A percentile compares a stretch with the other conserved stretches of the same genome.
Conservation (phyloP, 2,797 vertebrate species). For the Tachyglossus aculeatus region DNA sequence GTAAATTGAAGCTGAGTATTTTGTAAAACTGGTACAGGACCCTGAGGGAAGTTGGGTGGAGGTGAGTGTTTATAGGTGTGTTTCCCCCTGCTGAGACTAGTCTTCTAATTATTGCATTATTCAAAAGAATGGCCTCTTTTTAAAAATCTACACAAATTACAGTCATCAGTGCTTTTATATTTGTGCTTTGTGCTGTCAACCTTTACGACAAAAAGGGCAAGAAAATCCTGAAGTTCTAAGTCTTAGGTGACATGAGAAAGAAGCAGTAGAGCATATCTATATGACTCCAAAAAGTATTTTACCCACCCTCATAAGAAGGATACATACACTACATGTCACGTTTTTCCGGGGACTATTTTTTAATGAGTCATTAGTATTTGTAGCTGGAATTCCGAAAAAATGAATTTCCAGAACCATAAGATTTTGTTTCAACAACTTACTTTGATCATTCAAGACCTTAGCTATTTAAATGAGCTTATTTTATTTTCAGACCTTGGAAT, state of each 20-base stretch:
- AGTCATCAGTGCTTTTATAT: conserved; percentile 8
- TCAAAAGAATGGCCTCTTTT: conserved; percentile 4
- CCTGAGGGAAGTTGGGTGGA: too few species aligned
- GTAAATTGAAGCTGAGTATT: too few species aligned
- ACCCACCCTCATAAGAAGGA: neutral
- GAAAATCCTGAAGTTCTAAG: neutral
- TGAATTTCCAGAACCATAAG: conserved; percentile 7
- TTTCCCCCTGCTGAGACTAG: too few species aligned
- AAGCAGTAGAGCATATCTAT: neutral
- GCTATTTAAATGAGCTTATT: too few species aligned
- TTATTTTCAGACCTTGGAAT: too few species aligned
- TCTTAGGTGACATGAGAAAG: neutral
- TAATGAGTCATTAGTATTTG: neutral
- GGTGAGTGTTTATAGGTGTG: too few species aligned
- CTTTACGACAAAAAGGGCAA: conserved; percentile 14
- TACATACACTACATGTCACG: neutral
- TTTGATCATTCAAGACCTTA: too few species aligned
- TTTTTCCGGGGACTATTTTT: neutral
- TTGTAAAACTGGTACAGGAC: too few species aligned
- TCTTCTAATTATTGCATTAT: neutral
- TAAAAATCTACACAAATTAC: conserved; percentile 29
- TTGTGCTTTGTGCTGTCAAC: conserved; percentile 5
- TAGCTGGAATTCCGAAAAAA: neutral
- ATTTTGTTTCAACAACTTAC: too few species aligned
- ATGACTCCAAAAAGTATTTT: neutral